Evolutionary conservation across 2,113 vertebrate genomes (phyloP).

Genomic region (Xiphias gladius): DNA sequence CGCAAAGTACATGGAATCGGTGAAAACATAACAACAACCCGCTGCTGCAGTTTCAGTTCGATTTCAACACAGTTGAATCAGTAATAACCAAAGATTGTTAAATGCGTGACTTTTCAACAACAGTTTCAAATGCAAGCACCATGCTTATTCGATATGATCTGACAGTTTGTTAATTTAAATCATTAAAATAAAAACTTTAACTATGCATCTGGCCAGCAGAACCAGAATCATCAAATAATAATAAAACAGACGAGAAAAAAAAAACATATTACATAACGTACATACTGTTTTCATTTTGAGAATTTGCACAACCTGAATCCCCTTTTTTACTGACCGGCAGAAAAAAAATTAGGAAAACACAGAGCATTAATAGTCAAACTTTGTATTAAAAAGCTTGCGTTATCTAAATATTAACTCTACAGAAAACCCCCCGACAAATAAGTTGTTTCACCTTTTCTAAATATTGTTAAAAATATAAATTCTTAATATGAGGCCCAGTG

Average conservation of each 20-base stretch:
- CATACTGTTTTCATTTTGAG: constrained; percentile 94
- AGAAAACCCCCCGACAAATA: constrained; percentile 71
- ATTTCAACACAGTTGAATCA: constrained; percentile 99
- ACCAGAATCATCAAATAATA: constrained; percentile 97
- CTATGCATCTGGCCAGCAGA: constrained; percentile 99
- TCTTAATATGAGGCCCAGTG: constrained; percentile 40
- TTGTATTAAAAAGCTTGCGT: constrained; percentile 73
- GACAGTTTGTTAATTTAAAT: constrained; percentile 99
- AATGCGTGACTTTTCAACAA: constrained; percentile 98
- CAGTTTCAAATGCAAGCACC: constrained; percentile 99
- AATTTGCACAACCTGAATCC: constrained; percentile 94
- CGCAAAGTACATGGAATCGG: constrained; percentile 96
- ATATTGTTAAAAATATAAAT: constrained; percentile 62
- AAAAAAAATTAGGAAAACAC: constrained; percentile 90
- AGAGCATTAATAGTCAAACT: constrained; percentile 73
- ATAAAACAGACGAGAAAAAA: constrained; percentile 83
- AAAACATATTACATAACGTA: constrained; percentile 78
- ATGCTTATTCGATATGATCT: constrained; percentile 98
- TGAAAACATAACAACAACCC: constrained; percentile 94
- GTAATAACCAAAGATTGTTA: constrained; percentile 93
- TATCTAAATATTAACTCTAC: constrained; percentile 71
- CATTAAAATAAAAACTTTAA: constrained; percentile 99
- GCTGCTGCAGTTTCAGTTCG: constrained; percentile 94
- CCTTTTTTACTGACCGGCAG: constrained; percentile 98
- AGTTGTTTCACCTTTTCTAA: constrained; percentile 19